Conservation (phyloP, 2,797 vertebrate species). For the Ceryle rudis region DNA sequence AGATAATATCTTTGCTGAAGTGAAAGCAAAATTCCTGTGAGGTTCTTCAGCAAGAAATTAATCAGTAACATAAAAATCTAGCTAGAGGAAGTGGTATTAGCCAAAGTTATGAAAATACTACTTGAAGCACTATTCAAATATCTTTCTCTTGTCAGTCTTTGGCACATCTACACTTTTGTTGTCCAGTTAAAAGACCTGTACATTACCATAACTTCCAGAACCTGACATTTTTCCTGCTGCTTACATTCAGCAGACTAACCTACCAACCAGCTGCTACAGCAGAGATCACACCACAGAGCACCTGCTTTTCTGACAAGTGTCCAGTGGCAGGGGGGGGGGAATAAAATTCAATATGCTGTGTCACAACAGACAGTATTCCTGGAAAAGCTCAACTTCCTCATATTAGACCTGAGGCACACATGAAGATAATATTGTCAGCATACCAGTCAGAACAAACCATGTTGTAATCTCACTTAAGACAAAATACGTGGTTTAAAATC, state of each 20-base stretch:
- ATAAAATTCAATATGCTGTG: background rate
- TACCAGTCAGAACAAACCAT: background rate
- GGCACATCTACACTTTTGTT: background rate
- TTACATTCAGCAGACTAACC: background rate
- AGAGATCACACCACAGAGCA: slow-evolving; percentile 16
- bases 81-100: background rate
- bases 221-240: background rate
- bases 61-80: background rate
- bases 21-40: background rate
- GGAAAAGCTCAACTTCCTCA: background rate
- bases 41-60: background rate
- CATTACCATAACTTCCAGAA: background rate
- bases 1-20: background rate
- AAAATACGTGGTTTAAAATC: background rate
- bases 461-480: background rate
- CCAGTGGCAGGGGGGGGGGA: background rate
- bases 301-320: slow-evolving; percentile 8
- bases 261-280: slow-evolving; percentile 23
- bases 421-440: background rate
- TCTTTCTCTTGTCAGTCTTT: background rate
- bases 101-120: background rate
- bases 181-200: background rate
- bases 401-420: background rate
- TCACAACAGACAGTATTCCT: background rate
- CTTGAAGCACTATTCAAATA: background rate